A percentile compares a stretch with the other conserved stretches of the same genome.
Evolutionary conservation across 1,140 invertebrate genomes (phyloP).

Genomic region (Mycetomoellerius zeteki): DNA sequence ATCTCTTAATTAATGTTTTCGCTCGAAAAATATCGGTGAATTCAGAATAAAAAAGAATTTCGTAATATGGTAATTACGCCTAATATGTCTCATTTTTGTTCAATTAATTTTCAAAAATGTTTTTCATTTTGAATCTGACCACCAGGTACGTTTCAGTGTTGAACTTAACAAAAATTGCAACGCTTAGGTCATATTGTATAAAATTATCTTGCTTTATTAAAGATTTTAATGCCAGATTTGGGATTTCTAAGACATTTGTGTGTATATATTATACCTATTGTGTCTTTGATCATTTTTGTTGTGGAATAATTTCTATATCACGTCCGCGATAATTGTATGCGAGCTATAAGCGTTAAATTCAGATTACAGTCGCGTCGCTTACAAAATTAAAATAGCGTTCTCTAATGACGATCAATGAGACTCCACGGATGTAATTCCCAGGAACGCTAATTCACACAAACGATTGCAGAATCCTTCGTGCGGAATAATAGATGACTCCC

Average conservation of each 20-base stretch:
- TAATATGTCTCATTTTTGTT: too few species aligned
- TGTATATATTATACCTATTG: not conserved
- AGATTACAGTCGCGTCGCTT: not conserved
- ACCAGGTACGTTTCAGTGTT: too few species aligned
- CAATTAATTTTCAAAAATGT: too few species aligned
- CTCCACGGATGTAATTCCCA: slow-evolving; percentile 20
- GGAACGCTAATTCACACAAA: slow-evolving; percentile 47
- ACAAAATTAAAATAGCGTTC: slow-evolving; percentile 13
- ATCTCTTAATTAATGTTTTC: not conserved
- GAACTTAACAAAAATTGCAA: too few species aligned
- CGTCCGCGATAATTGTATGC: not conserved
- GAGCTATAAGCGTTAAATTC: not conserved
- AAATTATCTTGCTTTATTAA: too few species aligned
- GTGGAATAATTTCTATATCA: not conserved
- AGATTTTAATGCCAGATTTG: not conserved
- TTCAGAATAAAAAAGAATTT: not conserved
- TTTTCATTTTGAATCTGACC: too few species aligned
- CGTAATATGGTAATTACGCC: not conserved
- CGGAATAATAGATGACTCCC: slow-evolving; percentile 61
- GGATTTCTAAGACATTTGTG: not conserved
- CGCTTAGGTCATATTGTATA: too few species aligned
- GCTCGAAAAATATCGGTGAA: not conserved
- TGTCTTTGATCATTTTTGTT: not conserved
- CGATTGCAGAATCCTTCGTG: slow-evolving; percentile 37
- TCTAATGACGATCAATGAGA: slow-evolving; percentile 35